Percentiles rank a stretch among this genome's conserved stretches.
These are phyloP conservation scores for Deilephila porcellus DNA, from an alignment of 2,888 invertebrate genomes.

Conservation along the genomic window DNA sequence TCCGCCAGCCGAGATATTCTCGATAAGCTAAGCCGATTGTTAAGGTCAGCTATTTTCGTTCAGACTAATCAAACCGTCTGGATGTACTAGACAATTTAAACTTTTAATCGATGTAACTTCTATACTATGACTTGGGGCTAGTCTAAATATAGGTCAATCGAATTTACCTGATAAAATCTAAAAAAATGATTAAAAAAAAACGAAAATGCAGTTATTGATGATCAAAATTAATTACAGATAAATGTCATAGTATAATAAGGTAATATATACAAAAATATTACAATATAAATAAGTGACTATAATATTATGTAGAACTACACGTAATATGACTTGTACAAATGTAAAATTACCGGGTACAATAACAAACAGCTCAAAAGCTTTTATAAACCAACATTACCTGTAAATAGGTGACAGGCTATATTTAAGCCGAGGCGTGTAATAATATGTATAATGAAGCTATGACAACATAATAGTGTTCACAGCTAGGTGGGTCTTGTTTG, in stretches of 20 bases:
- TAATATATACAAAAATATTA: too few relatives aligned
- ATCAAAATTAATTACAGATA: too few relatives aligned
- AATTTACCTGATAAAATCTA: too few relatives aligned
- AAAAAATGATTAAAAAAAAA: too few relatives aligned
- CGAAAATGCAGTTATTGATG: too few relatives aligned
- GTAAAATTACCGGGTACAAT: not conserved
- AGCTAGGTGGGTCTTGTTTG: slow-evolving; percentile 50
- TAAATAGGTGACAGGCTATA: not conserved
- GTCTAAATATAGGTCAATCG: too few relatives aligned
- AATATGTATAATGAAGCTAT: slow-evolving; percentile 18
- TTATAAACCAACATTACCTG: not conserved
- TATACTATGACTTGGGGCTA: too few relatives aligned
- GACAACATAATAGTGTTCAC: slow-evolving; percentile 12
- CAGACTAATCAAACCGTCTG: slow-evolving; percentile 4
- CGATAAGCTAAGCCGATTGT: slow-evolving; percentile 37
- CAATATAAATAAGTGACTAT: too few relatives aligned
- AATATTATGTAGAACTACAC: too few relatives aligned
- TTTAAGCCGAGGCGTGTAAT: not conserved
- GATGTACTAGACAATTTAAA: not conserved
- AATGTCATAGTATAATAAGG: too few relatives aligned
- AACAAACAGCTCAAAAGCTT: not conserved
- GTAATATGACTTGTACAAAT: too few relatives aligned
- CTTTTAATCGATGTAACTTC: not conserved
- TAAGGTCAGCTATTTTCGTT: slow-evolving; percentile 15
- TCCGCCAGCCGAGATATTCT: slow-evolving; percentile 29